Evolutionary conservation across 2,888 invertebrate genomes (phyloP), one percentile per base, ranked within the genome.

Genomic region (Odiellus spinosus): DNA sequence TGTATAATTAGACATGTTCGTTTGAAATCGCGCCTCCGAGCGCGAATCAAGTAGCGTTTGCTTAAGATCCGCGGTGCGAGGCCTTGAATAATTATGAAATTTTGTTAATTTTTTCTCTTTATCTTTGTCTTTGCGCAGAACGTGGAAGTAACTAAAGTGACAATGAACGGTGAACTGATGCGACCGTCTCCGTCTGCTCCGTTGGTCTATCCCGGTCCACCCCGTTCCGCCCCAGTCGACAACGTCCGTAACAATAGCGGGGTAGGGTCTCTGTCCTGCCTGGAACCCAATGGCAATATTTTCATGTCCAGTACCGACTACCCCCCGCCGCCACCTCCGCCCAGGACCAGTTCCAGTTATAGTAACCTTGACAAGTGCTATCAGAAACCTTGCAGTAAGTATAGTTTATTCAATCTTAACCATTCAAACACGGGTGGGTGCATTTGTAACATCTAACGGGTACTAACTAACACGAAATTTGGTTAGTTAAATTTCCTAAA

Each of bases 231-330:
- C n/a, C 47, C 50, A 1, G 49, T 49, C n/a, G 52, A 52, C 38
- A 52, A 52, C 48, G 40, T 47, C 26, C 44, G 50, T 10, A 33
- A 34, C 18, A 26, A 26, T 26, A 8, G 26, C 26, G 26, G 26
- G 26, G 26, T 26, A 4, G 26, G 26, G 26, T 26, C 26, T 8
- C 26, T 26, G 26, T 50, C 50, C 14, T 39, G 42, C 14, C 49
- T 53, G 63, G 88, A 90, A 72, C 85, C 83, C 64, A 88, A 86
- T 71, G 87, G 87, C 63, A 88, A 86, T 73, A 17, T 20, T 17
- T 2, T n/a, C 40, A 17, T 40, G 18, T n/a, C 15, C 14, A n/a
- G 19, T 17, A 10, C n/a, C 4, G n/a, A 19, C 8, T 14, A 2
- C n/a, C 42, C 32, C 11, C 42, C 26, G 44, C 48, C 41, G 47